These are phyloP conservation scores for Chrysocyon brachyurus DNA, from an alignment of 2,797 vertebrate species.

Conservation along the genomic window DNA sequence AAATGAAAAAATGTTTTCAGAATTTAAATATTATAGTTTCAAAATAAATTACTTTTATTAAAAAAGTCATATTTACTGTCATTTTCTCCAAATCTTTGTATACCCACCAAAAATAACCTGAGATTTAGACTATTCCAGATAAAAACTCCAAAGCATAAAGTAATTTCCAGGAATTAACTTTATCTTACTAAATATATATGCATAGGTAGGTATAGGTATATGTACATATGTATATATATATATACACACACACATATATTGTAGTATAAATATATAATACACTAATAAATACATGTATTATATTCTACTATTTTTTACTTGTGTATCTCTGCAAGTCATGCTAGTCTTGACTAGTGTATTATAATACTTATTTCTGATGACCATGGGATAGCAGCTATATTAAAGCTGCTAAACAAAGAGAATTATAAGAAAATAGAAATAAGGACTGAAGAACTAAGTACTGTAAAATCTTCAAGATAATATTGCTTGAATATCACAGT, in stretches of 20 bases:
- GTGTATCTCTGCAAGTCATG: not conserved
- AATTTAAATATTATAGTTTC: not conserved
- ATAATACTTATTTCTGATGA: not conserved
- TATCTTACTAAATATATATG: not conserved
- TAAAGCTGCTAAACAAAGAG: conserved; percentile 13
- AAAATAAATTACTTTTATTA: conserved; percentile 27
- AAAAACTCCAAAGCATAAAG: not conserved
- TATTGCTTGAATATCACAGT: not conserved
- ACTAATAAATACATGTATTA: not conserved
- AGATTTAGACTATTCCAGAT: not conserved
- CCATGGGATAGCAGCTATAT: not conserved
- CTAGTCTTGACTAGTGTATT: conserved; percentile 3
- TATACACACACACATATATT: not conserved
- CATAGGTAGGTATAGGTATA: not conserved
- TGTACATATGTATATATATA: not conserved
- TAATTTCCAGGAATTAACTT: conserved; percentile 21
- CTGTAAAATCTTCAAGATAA: not conserved
- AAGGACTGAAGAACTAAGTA: not conserved
- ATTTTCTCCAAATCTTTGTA: not conserved
- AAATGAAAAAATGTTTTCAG: not conserved
- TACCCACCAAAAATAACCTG: not conserved
- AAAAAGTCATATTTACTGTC: not conserved
- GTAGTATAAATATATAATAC: not conserved
- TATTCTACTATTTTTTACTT: not conserved
- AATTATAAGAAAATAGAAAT: not conserved